Evolutionary conservation across 2,888 invertebrate genomes (phyloP).

Genomic region (Herminia tarsipennalis): DNA sequence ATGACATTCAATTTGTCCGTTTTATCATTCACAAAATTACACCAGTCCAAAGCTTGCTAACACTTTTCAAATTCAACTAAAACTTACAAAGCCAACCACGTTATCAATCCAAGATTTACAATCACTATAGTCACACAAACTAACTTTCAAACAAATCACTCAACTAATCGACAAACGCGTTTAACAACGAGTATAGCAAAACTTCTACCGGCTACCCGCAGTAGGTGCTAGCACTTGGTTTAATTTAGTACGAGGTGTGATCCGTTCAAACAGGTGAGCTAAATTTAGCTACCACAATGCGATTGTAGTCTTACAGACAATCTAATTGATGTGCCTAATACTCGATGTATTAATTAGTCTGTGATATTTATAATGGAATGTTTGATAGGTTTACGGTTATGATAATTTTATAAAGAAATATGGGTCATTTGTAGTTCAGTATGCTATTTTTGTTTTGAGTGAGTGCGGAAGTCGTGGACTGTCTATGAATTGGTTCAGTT

Average conservation of each 20-base stretch:
- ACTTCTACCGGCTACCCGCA: neutral
- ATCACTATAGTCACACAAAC: neutral
- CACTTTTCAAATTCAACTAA: too few relatives aligned
- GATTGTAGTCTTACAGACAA: neutral
- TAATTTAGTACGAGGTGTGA: conserved; percentile 12
- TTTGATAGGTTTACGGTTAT: neutral
- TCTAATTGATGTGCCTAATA: neutral
- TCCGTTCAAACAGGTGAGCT: neutral
- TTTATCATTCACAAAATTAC: too few relatives aligned
- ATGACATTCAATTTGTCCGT: too few relatives aligned
- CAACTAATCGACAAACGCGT: neutral
- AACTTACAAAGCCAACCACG: conserved; percentile 3
- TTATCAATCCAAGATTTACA: neutral
- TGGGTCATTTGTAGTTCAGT: too few relatives aligned
- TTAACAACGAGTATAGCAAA: neutral
- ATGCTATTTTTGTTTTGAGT: too few relatives aligned
- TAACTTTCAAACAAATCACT: neutral
- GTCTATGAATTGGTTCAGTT: too few relatives aligned
- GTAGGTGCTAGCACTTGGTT: conserved; percentile 7
- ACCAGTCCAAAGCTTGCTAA: too few relatives aligned
- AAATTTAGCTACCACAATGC: conserved; percentile 1
- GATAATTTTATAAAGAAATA: too few relatives aligned
- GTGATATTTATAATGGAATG: neutral
- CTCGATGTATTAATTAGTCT: neutral
- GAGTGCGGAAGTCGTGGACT: too few relatives aligned